Evolutionary conservation across 2,888 invertebrate genomes (phyloP), one percentile per base, ranked within the genome.

Genomic region (Papilio elwesi): DNA sequence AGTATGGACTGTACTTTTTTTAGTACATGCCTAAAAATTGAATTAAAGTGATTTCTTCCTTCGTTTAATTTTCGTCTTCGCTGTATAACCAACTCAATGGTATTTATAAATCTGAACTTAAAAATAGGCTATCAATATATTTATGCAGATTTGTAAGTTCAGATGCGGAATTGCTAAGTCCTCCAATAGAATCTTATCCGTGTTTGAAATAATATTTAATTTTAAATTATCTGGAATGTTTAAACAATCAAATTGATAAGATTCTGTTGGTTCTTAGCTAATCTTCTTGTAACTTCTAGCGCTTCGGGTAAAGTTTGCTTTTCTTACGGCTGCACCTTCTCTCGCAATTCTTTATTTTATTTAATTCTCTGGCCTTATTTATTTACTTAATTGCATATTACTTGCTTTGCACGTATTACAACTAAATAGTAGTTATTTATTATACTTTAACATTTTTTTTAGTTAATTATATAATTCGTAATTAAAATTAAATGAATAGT

Each of bases 261-360:
- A 36, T 59, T 70, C 65, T 71, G 70, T 52, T 52, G 5, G 38
- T 63, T 52, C 13, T 57, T 67, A 70, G 55, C 52, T 73, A 38
- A 65, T 73, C 71, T 68, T 64, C 66, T 73, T 69, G 74, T 74
- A 74, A 74, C 70, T 76, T 71, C 63, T 52, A 74, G 71, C 70
- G 74, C 74, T 71, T 72, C 70, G 74, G 74, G 71, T 75, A 74
- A 75, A 74, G 73, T 66, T 68, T 73, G 59, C 66, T 68, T 72
- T 51, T 55, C 3, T 49, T 70, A 6, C 55, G 65, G 52, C 69
- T 70, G 73, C 73, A 74, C 62, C n/a, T 43, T 53, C 49, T 59
- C 57, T 73, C 13, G 66, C 9, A 53, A 9, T 43, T 43, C 43
- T 52, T 52, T 52, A 43, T 70, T 47, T 63, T 63, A 52, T 7